Percentiles rank a stretch among this genome's conserved stretches.
phyloP scores from a whole-genome alignment of 1,140 invertebrate species.

The Armadillidium nasatum region DNA sequence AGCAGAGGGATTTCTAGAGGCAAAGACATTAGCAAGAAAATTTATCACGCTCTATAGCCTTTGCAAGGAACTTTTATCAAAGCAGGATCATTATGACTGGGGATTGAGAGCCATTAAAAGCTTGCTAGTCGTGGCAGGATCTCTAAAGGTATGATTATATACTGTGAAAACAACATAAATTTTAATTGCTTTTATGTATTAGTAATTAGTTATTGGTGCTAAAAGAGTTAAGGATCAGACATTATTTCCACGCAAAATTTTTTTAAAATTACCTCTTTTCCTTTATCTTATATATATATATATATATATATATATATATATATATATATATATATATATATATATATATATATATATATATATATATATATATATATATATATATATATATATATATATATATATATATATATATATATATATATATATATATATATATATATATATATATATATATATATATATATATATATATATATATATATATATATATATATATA shows the following conservation, averaged over 20 bases:
- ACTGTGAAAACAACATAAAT: too few species aligned
- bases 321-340: slow-evolving; percentile 14
- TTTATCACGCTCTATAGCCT: slow-evolving; percentile 94
- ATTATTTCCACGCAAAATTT: too few species aligned
- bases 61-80: slow-evolving; percentile 89
- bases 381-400: slow-evolving; percentile 12
- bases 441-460: neutral
- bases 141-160: slow-evolving; percentile 68
- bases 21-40: slow-evolving; percentile 77
- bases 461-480: neutral
- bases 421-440: slow-evolving; percentile 18
- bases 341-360: slow-evolving; percentile 12
- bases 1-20: slow-evolving; percentile 94
- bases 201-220: too few species aligned
- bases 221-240: too few species aligned
- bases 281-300: too few species aligned
- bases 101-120: slow-evolving; percentile 92
- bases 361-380: slow-evolving; percentile 14
- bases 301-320: slow-evolving; percentile 21
- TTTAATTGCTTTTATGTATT: neutral
- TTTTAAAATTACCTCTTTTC: too few species aligned
- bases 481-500: slow-evolving; percentile 21
- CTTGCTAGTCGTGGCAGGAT: slow-evolving; percentile 90
- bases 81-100: slow-evolving; percentile 98
- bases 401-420: neutral